A percentile compares a stretch with the other conserved stretches of the same genome.
phyloP scores from a whole-genome alignment of 2,113 vertebrate genomes.

The Campylomormyrus tamandua region DNA sequence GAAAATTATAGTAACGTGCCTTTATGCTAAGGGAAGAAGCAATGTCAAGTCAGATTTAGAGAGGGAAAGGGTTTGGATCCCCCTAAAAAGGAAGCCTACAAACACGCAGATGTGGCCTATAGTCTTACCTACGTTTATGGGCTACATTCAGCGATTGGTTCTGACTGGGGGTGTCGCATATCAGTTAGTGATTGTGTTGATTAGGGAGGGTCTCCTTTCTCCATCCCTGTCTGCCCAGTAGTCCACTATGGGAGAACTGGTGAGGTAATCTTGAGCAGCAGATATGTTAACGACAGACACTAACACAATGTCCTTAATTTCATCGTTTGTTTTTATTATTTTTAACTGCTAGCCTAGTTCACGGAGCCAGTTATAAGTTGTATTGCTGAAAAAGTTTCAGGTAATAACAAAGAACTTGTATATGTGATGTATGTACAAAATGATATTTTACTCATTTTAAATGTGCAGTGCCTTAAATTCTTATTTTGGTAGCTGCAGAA shows the following conservation, averaged over 20 bases:
- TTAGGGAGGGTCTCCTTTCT: not conserved
- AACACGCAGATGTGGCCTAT: not conserved
- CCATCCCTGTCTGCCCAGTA: not conserved
- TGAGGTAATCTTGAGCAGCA: not conserved
- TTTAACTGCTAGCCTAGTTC: slow-evolving; percentile 5
- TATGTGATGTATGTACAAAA: slow-evolving; percentile 18
- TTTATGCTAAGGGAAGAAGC: not conserved
- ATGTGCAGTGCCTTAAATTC: slow-evolving; percentile 17
- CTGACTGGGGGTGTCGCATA: not conserved
- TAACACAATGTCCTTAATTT: slow-evolving; percentile 6
- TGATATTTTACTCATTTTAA: slow-evolving; percentile 12
- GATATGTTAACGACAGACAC: not conserved
- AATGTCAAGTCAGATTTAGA: not conserved
- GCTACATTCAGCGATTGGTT: not conserved
- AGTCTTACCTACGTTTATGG: not conserved
- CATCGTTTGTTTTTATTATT: not conserved
- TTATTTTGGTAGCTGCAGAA: slow-evolving; percentile 4
- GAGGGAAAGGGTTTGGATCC: not conserved
- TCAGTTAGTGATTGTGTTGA: not conserved
- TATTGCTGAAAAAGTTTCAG: not conserved
- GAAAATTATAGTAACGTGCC: not conserved
- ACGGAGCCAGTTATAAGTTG: not conserved
- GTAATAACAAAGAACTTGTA: slow-evolving; percentile 2
- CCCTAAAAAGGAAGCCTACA: not conserved
- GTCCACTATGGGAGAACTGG: not conserved